A percentile compares a stretch with the other conserved stretches of the same genome.
Evolutionary conservation across 1,140 invertebrate genomes (phyloP).

Genomic region (Vanessa atalanta): DNA sequence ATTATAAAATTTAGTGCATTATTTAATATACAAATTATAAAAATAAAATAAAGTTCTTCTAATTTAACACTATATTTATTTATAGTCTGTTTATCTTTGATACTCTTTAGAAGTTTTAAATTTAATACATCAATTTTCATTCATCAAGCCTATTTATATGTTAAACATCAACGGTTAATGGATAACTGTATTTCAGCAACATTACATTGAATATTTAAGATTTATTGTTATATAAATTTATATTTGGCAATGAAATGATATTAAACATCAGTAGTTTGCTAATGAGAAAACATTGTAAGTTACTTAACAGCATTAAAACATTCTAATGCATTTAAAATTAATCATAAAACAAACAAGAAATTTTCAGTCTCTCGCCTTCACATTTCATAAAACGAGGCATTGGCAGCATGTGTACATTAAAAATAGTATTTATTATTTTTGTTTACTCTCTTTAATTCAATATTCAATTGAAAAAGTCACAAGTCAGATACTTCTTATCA

Average conservation of each 20-base stretch:
- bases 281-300: slow-evolving; percentile 20
- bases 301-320: slow-evolving; percentile 14
- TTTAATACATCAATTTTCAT: too few relatives aligned
- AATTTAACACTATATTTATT: too few relatives aligned
- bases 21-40: too few relatives aligned
- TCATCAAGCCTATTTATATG: too few relatives aligned
- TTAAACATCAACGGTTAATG: not conserved
- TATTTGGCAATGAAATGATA: slow-evolving; percentile 11
- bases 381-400: not conserved
- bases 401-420: not conserved
- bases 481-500: not conserved
- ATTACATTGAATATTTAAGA: slow-evolving; percentile 2
- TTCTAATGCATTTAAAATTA: slow-evolving; percentile 10
- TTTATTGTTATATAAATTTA: slow-evolving; percentile 9
- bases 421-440: not conserved
- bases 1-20: too few relatives aligned
- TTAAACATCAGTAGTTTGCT: slow-evolving; percentile 1
- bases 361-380: slow-evolving; percentile 10
- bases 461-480: not conserved
- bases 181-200: not conserved
- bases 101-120: too few relatives aligned
- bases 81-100: too few relatives aligned
- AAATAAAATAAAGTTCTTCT: too few relatives aligned
- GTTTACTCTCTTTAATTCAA: not conserved
- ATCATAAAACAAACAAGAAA: slow-evolving; percentile 16